These are phyloP conservation scores for Salvelinus sp. DNA, from an alignment of 2,113 vertebrate genomes.

Conservation along the genomic window DNA sequence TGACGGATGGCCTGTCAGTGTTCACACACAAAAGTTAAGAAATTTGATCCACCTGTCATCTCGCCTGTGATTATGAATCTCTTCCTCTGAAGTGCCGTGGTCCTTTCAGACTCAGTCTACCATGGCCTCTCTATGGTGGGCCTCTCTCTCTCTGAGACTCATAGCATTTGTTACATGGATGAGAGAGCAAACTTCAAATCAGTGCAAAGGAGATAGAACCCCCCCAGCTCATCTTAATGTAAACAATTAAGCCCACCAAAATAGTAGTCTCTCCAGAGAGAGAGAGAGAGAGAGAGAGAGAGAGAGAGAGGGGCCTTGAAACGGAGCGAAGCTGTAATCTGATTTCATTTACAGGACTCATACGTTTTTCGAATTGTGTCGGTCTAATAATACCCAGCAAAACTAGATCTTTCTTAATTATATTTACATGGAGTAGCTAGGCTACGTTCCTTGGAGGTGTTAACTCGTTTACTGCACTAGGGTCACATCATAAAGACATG, in stretches of 20 bases:
- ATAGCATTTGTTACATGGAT: constrained; percentile 59
- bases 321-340: constrained; percentile 14
- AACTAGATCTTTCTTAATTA: not conserved
- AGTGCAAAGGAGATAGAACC: constrained; percentile 31
- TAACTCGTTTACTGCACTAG: not conserved
- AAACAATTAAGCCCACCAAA: constrained; percentile 57
- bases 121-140: constrained; percentile 33
- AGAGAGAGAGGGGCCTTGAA: no score
- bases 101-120: constrained; percentile 64
- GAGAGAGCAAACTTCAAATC: constrained; percentile 58
- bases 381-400: not conserved
- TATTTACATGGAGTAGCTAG: not conserved
- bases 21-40: constrained; percentile 69
- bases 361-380: not conserved
- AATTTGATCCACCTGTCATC: constrained; percentile 77
- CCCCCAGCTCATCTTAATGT: constrained; percentile 59
- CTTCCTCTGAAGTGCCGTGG: constrained; percentile 51
- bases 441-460: not conserved
- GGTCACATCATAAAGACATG: not conserved
- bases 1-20: constrained; percentile 69
- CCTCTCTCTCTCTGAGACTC: not conserved
- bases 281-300: not conserved
- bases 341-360: constrained; percentile 42
- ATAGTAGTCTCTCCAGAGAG: constrained; percentile 27
- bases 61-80: constrained; percentile 70